Conservation (phyloP, 1,140 invertebrate species). For the Teleogryllus occipitalis region DNA sequence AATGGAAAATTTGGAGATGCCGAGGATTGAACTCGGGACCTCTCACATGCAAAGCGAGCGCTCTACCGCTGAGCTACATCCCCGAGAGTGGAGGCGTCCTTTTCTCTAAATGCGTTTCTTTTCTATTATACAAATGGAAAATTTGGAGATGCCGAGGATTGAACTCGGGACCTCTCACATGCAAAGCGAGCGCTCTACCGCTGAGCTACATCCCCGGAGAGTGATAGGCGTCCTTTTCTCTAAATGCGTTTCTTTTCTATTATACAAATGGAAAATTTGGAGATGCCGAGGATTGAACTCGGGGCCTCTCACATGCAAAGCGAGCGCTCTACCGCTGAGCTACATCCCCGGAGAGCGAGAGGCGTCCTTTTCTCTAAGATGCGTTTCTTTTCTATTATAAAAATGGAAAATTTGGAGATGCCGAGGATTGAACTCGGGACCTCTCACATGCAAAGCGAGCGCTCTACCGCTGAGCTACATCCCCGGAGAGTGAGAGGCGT, state of each 20-base stretch:
- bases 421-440: constrained; percentile 62
- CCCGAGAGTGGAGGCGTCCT: too few species aligned
- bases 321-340: constrained; percentile 85
- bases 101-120: too few species aligned
- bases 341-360: constrained; percentile 48
- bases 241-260: too few species aligned
- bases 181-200: constrained; percentile 61
- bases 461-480: constrained; percentile 53
- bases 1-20: too few species aligned
- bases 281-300: constrained; percentile 36
- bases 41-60: constrained; percentile 67
- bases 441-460: constrained; percentile 67
- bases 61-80: constrained; percentile 53
- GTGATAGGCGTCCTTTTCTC: too few species aligned
- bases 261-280: too few species aligned
- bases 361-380: too few species aligned
- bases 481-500: too few species aligned
- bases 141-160: constrained; percentile 61
- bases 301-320: constrained; percentile 89
- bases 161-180: constrained; percentile 65
- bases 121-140: too few species aligned
- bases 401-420: too few species aligned
- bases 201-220: constrained; percentile 52
- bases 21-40: constrained; percentile 62
- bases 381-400: too few species aligned